Base-by-base conservation (phyloP, 2,113 vertebrate genomes). In the Grallaria varia region DNA sequence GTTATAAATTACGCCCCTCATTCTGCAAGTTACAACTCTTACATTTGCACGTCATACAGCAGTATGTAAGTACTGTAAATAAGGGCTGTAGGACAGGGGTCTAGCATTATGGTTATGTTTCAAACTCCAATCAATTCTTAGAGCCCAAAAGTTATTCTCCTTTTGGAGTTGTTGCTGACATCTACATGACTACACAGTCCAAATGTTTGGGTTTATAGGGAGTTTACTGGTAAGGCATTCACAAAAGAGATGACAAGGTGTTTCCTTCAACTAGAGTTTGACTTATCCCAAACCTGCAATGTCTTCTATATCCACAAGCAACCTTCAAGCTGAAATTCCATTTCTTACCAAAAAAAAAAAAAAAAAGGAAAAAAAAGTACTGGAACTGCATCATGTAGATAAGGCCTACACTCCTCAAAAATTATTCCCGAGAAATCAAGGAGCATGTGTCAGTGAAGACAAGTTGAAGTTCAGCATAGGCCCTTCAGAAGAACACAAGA, bases 161-260 rank as follows among this genome's bases (percentile, higher is more conserved):
- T 74, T 91, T 78, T 84, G 37, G 24, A 81, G 44, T 8, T 18
- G 4, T 18, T 4, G 4, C 31, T 63, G 56, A 84, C 39, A 90
- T 53, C 67, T 78, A 58, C 40, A 62, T 20, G 33, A 47, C 14
- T 66, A 67, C 15, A 62, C 5, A 81, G 19, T 49, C 4, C 2
- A 50, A 47, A 49, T 19, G 2, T 63, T 47, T 49, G 12, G 8
- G 10, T 76, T 95, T 33, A 58, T 9, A 42, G 1, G 33, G 77
- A 56, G 20, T 47, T 86, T 35, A 35, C 24, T 31, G 18, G 6
- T 9, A 84, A 79, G 14, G 64, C 74, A 80, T 6, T 6, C 24
- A 42, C 17, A 10, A 31, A 80, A 25, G 3, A 73, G n/a, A 52
- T 31, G 2, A 67, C 0, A 0, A 80, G 25, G n/a, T 15, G 7